Evolutionary conservation across 2,888 invertebrate genomes (phyloP), one percentile per base, ranked within the genome.

Genomic region (Candidula unifasciata): DNA sequence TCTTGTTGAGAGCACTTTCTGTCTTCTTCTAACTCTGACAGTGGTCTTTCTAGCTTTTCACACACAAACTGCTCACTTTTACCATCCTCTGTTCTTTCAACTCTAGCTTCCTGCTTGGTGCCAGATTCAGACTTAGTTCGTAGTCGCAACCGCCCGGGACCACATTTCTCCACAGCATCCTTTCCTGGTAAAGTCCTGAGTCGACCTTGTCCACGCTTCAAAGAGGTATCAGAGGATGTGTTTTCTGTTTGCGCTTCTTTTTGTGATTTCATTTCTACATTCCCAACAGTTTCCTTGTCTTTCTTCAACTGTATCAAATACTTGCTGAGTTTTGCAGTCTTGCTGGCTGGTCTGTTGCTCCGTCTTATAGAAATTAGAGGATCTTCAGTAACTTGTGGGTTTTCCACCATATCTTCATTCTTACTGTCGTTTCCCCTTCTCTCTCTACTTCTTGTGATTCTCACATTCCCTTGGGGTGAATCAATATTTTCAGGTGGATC

Each of bases 251-350:
- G 18, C 3, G 44, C 30, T 68, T 83, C 77, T n/a, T 21, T 52
- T 54, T 21, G 44, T 27, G 37, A 27, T 27, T 66, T 33, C 37
- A 44, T 44, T 27, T 66, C 80, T 66, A 37, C 73, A 27, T 73
- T 64, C 21, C 24, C 24, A 33, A 33, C 5, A 3, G 21, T 54
- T 16, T 80, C 79, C 16, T 60, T 83, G 2, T 84, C 80, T 68
- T 80, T 78, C 30, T 83, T 85, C 44, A 85, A 24, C 21, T 54
- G 68, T 10, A 81, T 81, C n/a, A 85, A 27, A 69, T 81, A 85
- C n/a, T 85, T 81, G 33, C 76, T 85, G 18, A 85, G 78, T 33
- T 85, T 85, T n/a, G 81, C 69, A 8, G 76, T 85, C 64, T 81
- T 81, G 27, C 71, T 81, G 13, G 77, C 33, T 13, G 81, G 77